Evolutionary conservation across 2,113 vertebrate genomes (phyloP).

Genomic region (Semnornis frantzii): DNA sequence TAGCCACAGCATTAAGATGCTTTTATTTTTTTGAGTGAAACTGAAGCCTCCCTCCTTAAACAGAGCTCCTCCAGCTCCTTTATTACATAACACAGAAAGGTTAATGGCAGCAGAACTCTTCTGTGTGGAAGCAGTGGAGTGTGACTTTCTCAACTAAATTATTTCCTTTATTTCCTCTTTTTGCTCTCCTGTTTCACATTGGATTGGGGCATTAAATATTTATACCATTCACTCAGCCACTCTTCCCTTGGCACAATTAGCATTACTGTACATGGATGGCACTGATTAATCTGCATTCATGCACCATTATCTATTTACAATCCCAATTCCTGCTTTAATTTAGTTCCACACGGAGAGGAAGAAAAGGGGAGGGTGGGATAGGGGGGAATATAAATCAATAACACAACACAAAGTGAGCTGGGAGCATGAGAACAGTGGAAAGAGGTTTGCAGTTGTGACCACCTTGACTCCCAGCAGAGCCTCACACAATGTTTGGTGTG

Average conservation of each 20-base stretch:
- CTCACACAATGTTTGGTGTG: fast-evolving
- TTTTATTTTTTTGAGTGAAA: neutral
- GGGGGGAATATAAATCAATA: neutral
- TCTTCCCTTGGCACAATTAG: slow-evolving; percentile 48
- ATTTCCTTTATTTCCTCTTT: neutral
- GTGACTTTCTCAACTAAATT: neutral
- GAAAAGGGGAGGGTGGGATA: neutral
- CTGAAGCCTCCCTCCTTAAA: neutral
- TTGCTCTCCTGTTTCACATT: neutral
- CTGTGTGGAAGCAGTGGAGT: neutral
- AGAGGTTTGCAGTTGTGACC: neutral
- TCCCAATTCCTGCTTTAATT: slow-evolving; percentile 42
- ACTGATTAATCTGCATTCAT: slow-evolving; percentile 53
- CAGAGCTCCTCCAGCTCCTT: neutral
- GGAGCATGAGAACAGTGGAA: neutral
- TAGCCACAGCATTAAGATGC: neutral
- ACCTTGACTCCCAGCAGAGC: neutral
- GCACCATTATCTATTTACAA: slow-evolving; percentile 57
- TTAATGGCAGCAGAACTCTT: slow-evolving; percentile 21
- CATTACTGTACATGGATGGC: neutral
- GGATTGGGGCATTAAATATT: slow-evolving; percentile 35
- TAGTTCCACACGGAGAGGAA: neutral
- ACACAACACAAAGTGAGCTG: neutral
- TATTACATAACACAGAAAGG: neutral
- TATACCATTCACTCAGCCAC: neutral